Conservation (phyloP, 2,888 invertebrate species). For the Iphiclides podalirius region DNA sequence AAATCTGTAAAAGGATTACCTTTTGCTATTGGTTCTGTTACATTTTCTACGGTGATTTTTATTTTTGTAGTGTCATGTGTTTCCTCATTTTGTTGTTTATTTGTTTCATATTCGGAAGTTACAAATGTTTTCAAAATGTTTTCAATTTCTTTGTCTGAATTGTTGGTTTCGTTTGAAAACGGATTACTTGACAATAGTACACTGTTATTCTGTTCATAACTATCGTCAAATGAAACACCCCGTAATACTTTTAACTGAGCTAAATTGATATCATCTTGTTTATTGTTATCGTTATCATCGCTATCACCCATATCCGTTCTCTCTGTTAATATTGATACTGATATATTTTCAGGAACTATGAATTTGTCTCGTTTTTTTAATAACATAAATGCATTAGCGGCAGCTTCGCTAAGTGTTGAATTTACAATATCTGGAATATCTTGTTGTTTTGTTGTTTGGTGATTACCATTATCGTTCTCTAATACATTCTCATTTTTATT, state of each 20-base stretch:
- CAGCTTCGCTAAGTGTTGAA: slow-evolving; percentile 59
- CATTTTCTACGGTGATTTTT: slow-evolving; percentile 45
- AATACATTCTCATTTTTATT: slow-evolving; percentile 33
- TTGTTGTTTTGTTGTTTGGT: slow-evolving; percentile 41
- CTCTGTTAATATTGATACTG: slow-evolving; percentile 59
- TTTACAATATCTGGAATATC: slow-evolving; percentile 71
- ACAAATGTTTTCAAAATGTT: slow-evolving; percentile 57
- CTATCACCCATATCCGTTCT: slow-evolving; percentile 33
- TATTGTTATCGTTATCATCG: background rate
- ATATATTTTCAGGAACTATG: slow-evolving; percentile 63
- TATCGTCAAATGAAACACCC: slow-evolving; percentile 43
- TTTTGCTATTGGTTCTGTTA: slow-evolving; percentile 35
- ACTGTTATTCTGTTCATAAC: slow-evolving; percentile 40
- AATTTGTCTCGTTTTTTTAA: slow-evolving; percentile 51
- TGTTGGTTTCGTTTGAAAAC: slow-evolving; percentile 49
- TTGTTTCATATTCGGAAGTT: slow-evolving; percentile 61
- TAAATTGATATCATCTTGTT: slow-evolving; percentile 35
- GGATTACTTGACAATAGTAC: slow-evolving; percentile 53
- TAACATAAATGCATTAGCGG: slow-evolving; percentile 42
- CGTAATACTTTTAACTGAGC: slow-evolving; percentile 38
- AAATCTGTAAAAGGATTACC: slow-evolving; percentile 51
- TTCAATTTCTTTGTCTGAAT: slow-evolving; percentile 47
- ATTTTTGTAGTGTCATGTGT: slow-evolving; percentile 42
- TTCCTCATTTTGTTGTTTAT: slow-evolving; percentile 64
- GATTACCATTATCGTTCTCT: slow-evolving; percentile 18